Conservation (phyloP, 2,888 invertebrate genomes). For the Drosophila meridiana region DNA sequence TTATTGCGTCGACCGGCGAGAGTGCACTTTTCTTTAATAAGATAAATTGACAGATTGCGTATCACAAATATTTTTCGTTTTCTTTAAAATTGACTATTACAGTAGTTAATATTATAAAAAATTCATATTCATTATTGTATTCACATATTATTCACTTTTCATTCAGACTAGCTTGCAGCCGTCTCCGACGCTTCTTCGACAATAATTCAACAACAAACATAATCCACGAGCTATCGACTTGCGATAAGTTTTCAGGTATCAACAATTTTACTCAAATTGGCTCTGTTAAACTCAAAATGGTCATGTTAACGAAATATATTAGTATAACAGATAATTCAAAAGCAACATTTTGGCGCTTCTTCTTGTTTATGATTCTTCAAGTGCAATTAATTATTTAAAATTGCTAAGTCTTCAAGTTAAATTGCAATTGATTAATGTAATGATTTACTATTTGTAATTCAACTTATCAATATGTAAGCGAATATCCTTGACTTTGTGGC, state of each 20-base stretch:
- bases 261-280: slow-evolving; percentile 36
- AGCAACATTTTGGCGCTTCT: not conserved
- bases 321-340: not conserved
- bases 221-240: slow-evolving; percentile 33
- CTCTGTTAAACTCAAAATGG: slow-evolving; percentile 40
- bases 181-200: slow-evolving; percentile 39
- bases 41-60: slow-evolving; percentile 32
- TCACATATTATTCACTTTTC: not conserved
- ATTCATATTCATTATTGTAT: not conserved
- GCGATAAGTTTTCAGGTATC: slow-evolving; percentile 19
- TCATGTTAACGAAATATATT: slow-evolving; percentile 19
- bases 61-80: not conserved
- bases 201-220: slow-evolving; percentile 53
- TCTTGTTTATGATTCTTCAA: not conserved
- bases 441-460: not conserved
- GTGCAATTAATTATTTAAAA: not conserved
- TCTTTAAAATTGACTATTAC: not conserved
- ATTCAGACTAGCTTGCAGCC: not conserved
- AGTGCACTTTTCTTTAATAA: slow-evolving; percentile 42
- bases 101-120: not conserved
- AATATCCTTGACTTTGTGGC: not conserved
- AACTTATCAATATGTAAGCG: not conserved
- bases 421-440: not conserved
- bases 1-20: slow-evolving; percentile 30
- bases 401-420: not conserved